Percentiles rank a stretch among this genome's conserved stretches.
Evolutionary conservation across 1,140 invertebrate genomes (phyloP).

Genomic region (Drosophila ficusphila): DNA sequence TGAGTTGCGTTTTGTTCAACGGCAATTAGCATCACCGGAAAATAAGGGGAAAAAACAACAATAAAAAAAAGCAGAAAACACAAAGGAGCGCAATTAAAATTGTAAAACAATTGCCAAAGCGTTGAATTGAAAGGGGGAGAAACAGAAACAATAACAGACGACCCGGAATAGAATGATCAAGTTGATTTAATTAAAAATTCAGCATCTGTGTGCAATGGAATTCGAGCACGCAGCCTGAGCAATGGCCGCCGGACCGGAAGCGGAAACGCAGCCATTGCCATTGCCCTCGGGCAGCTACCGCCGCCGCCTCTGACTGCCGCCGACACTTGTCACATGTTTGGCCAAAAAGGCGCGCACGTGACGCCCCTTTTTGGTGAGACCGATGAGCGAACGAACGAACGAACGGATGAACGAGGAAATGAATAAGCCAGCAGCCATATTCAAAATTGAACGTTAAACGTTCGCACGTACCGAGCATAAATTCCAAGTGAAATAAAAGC

Average conservation of each 20-base stretch:
- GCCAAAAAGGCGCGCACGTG: conserved; percentile 47
- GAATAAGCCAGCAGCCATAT: conserved; percentile 71
- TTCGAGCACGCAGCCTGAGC: conserved; percentile 49
- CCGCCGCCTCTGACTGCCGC: conserved; percentile 53
- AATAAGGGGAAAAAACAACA: conserved; percentile 7
- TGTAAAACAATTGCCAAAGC: conserved; percentile 52
- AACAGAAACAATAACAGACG: conserved; percentile 21
- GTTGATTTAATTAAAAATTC: conserved; percentile 81
- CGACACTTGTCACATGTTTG: conserved; percentile 79
- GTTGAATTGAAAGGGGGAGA: conserved; percentile 43
- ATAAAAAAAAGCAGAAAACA: neutral
- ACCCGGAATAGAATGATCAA: conserved; percentile 63
- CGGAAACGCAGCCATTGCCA: conserved; percentile 59
- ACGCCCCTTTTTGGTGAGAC: too few relatives aligned
- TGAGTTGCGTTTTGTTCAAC: conserved; percentile 62
- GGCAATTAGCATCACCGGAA: conserved; percentile 62
- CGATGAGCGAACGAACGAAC: conserved; percentile 18
- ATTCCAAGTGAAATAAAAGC: conserved; percentile 77
- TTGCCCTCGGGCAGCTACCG: conserved; percentile 34
- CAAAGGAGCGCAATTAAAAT: conserved; percentile 46
- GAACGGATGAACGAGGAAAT: conserved; percentile 60
- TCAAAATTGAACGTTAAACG: conserved; percentile 75
- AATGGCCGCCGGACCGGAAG: conserved; percentile 60
- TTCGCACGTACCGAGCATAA: conserved; percentile 74
- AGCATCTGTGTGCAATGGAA: conserved; percentile 61